Evolutionary conservation across 1,140 invertebrate genomes (phyloP), one percentile per base, ranked within the genome.

Genomic region (Drosophila nasuta): DNA sequence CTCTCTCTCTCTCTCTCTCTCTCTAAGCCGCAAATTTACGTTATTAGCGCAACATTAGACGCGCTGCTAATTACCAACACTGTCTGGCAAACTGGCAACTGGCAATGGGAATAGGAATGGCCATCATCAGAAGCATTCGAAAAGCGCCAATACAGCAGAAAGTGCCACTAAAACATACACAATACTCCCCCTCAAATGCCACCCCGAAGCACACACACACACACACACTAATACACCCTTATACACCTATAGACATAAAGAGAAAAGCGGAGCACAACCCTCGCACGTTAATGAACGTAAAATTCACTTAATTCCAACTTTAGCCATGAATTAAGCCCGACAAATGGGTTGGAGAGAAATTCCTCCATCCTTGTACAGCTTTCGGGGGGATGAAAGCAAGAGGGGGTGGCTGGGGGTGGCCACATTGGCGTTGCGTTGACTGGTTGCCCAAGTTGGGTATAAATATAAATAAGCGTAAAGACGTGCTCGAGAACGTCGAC

Each of bases 301-400:
- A 92, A 92, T 92, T 87, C 91, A 89, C 91, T 92, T 92, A 92
- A 92, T 92, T 92, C 86, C 91, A 91, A 91, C 91, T 91, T 92
- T 91, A 86, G 91, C 87, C 90, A 92, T 90, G 91, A 92, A 92
- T 92, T 92, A 92, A 91, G 87, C 79, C 81, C 88, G 71, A 91
- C 81, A 90, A 90, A 88, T 88, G 85, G 77, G 51, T 58, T 51
- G 57, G 67, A 71, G 71, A 49, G 54, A 25, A 25, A 25, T 25
- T 25, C 20, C 0, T 1, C 33, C 33, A 57, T 17, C 35, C 33
- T 57, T 15, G 54, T 57, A 35, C 10, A 35, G 35, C 54, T 38
- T 20, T 56, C 20, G 62, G 13, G 62, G 8, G 11, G 66, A 20
- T 11, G 4, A 13, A 11, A 35, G n/a, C 1, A 1, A 10, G 5